Percentiles rank a stretch among this genome's conserved stretches.
phyloP scores from a whole-genome alignment of 2,888 invertebrate genomes.

The Drosophila dives region DNA sequence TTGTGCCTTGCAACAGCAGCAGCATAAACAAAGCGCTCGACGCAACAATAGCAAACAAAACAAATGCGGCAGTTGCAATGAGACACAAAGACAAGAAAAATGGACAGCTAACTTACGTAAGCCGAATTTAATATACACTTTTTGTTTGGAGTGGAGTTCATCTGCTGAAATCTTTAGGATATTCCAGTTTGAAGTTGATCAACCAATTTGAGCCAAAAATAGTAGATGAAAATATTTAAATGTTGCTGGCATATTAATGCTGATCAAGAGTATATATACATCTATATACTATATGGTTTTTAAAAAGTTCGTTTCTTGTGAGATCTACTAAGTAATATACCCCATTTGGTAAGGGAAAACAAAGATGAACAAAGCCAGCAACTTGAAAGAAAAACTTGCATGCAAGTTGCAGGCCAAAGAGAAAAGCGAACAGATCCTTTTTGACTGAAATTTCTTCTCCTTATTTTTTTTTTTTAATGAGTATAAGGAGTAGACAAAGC shows the following conservation, averaged over 20 bases:
- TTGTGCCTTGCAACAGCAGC: conserved; percentile 21
- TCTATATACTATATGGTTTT: not conserved
- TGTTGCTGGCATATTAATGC: not conserved
- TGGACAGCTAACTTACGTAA: not conserved
- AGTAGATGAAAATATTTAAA: accelerated
- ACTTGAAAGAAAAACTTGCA: conserved; percentile 62
- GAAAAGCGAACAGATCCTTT: conserved; percentile 39
- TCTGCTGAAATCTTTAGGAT: not conserved
- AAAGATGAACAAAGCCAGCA: conserved; percentile 13
- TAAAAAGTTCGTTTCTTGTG: not conserved
- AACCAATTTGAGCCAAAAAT: not conserved
- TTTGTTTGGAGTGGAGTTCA: not conserved
- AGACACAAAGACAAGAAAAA: conserved; percentile 12
- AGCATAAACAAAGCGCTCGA: conserved; percentile 72
- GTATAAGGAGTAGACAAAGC: conserved; percentile 37
- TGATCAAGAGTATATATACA: not conserved
- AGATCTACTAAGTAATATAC: not conserved
- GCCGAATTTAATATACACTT: not conserved
- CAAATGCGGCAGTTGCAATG: conserved; percentile 61
- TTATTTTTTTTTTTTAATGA: not conserved
- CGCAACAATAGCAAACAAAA: conserved; percentile 64
- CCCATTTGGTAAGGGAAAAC: not conserved
- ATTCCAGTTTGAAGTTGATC: not conserved
- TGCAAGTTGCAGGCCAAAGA: conserved; percentile 60
- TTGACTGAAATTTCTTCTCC: not conserved